Conservation (phyloP, 2,888 invertebrate genomes). For the Amphipyra tragopoginis region DNA sequence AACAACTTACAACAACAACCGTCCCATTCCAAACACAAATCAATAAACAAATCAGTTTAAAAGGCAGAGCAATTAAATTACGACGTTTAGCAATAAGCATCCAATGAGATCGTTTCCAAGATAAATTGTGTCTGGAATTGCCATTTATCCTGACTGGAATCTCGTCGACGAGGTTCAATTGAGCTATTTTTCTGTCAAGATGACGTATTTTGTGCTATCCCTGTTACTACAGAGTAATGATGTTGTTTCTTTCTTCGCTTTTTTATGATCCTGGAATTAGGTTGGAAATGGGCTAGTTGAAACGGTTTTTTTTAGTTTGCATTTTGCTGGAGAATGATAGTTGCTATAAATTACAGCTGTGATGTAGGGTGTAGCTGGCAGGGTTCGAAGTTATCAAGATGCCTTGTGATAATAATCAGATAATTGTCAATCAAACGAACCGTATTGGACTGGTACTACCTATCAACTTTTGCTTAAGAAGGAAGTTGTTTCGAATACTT, state of each 20-base stretch:
- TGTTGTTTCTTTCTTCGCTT: constrained; percentile 11
- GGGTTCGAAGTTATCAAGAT: too few relatives aligned
- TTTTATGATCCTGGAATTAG: constrained; percentile 7
- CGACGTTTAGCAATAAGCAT: constrained; percentile 29
- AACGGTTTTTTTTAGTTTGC: constrained; percentile 8
- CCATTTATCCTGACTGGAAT: constrained; percentile 62
- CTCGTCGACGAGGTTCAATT: constrained; percentile 53
- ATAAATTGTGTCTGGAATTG: constrained; percentile 65
- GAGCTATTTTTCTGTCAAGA: constrained; percentile 60
- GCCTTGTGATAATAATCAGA: too few relatives aligned
- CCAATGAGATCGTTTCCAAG: constrained; percentile 48
- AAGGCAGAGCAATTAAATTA: constrained; percentile 32
- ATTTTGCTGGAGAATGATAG: background rate
- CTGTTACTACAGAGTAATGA: constrained; percentile 24
- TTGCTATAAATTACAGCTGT: background rate
- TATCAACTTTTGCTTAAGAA: too few relatives aligned
- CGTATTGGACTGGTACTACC: too few relatives aligned
- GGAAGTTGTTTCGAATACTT: too few relatives aligned
- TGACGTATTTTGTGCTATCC: constrained; percentile 53
- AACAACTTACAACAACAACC: background rate
- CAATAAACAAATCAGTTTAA: constrained; percentile 13
- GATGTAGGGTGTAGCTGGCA: too few relatives aligned
- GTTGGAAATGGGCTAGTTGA: constrained; percentile 1
- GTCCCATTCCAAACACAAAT: constrained; percentile 4
- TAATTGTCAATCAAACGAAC: too few relatives aligned